Conservation (phyloP, 2,113 vertebrate genomes). For the Poeciliopsis turrubarensis region DNA sequence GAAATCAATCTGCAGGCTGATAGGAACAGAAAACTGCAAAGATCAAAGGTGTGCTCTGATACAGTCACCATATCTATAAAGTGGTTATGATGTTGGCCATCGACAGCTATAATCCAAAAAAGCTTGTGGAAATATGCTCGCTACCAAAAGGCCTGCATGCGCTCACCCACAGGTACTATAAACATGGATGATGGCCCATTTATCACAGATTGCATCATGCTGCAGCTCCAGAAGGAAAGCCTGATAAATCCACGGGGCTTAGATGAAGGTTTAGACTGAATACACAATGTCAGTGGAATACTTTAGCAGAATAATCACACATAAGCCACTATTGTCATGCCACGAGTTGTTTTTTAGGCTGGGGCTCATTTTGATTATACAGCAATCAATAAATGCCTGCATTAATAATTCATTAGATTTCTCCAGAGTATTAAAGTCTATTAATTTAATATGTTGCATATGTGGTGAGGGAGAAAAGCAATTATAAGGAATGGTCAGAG, state of each 20-base stretch:
- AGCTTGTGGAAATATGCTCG: slow-evolving; percentile 11
- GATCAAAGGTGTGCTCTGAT: slow-evolving; percentile 7
- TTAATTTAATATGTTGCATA: no score
- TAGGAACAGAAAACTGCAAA: not conserved
- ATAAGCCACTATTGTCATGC: slow-evolving; percentile 26
- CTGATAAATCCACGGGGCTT: slow-evolving; percentile 46
- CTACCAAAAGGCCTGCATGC: slow-evolving; percentile 1
- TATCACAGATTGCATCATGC: slow-evolving; percentile 29
- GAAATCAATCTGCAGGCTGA: not conserved
- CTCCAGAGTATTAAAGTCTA: no score
- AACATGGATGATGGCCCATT: slow-evolving; percentile 34
- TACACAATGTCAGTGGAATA: slow-evolving; percentile 26
- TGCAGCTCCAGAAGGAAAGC: slow-evolving; percentile 36
- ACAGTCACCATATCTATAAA: slow-evolving; percentile 16
- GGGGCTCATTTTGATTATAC: not conserved
- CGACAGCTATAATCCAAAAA: slow-evolving; percentile 35
- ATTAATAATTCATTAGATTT: not conserved
- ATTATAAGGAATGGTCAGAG: no score
- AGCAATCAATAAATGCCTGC: not conserved
- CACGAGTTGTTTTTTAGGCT: not conserved
- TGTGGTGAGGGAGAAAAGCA: no score
- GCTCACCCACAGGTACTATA: slow-evolving; percentile 5
- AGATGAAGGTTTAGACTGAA: slow-evolving; percentile 35
- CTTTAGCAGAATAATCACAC: slow-evolving; percentile 42
- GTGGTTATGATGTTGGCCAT: slow-evolving; percentile 6